phyloP scores from a whole-genome alignment of 1,140 invertebrate genomes.

The Hydropsyche tenuis region DNA sequence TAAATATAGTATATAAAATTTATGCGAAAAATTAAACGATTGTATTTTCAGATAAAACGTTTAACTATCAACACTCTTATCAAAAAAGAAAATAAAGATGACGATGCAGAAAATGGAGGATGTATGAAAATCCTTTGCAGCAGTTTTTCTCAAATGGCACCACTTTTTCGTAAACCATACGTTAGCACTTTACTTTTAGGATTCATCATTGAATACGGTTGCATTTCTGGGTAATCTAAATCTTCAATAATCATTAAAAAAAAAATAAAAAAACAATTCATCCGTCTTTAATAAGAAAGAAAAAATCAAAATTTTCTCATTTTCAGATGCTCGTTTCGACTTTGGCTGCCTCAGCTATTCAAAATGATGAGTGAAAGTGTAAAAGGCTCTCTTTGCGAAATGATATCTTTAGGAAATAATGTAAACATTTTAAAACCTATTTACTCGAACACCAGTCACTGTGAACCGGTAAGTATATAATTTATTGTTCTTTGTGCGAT shows the following conservation, averaged over 20 bases:
- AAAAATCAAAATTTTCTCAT: background rate
- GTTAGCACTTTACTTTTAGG: conserved; percentile 30
- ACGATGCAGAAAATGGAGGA: background rate
- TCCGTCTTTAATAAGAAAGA: too few species aligned
- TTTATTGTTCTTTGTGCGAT: too few species aligned
- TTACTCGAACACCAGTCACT: conserved; percentile 10
- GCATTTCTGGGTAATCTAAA: conserved; percentile 38
- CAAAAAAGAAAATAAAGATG: conserved; percentile 7
- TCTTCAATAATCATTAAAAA: too few species aligned
- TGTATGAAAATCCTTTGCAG: conserved; percentile 15
- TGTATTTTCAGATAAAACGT: conserved; percentile 1
- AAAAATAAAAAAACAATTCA: too few species aligned
- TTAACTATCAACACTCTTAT: background rate
- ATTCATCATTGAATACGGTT: conserved; percentile 38
- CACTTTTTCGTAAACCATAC: conserved; percentile 29
- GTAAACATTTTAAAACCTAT: conserved; percentile 27
- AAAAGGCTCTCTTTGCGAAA: conserved; percentile 40
- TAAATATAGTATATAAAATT: background rate
- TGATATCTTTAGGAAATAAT: conserved; percentile 43
- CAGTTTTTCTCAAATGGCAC: conserved; percentile 37
- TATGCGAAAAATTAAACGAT: background rate
- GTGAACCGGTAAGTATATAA: conserved; percentile 41
- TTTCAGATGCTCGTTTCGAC: conserved; percentile 40
- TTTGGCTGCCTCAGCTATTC: conserved; percentile 47
- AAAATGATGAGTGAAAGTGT: conserved; percentile 45